Conservation (phyloP, 2,797 vertebrate species). For the Alosa sapidissima region DNA sequence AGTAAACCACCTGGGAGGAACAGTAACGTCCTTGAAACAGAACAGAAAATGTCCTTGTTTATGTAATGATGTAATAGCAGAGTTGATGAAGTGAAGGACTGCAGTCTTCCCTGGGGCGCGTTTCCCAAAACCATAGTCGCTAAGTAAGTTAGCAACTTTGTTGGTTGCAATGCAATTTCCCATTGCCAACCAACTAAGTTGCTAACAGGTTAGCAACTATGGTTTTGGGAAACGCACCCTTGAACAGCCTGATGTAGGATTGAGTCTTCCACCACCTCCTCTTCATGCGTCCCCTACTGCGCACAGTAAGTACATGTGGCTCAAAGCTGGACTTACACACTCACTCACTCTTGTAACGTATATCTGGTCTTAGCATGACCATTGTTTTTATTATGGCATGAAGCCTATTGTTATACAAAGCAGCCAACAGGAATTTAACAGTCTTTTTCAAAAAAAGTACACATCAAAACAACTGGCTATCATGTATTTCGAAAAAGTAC, state of each 20-base stretch:
- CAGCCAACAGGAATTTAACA: neutral
- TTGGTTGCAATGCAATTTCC: too few species aligned
- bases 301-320: neutral
- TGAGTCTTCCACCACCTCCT: neutral
- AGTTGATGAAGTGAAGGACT: too few species aligned
- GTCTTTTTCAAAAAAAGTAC: neutral
- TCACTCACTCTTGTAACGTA: neutral
- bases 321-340: neutral
- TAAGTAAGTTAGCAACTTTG: too few species aligned
- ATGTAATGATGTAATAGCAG: neutral
- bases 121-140: too few species aligned
- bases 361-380: neutral
- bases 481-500: too few species aligned
- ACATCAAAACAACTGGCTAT: neutral
- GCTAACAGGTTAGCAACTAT: too few species aligned
- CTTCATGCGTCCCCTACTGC: neutral
- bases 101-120: neutral
- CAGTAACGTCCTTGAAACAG: neutral
- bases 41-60: too few species aligned
- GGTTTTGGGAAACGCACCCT: too few species aligned
- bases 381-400: neutral
- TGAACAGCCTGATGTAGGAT: neutral
- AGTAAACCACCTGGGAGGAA: neutral
- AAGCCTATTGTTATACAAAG: neutral
- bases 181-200: too few species aligned